Percentiles rank a stretch among this genome's conserved stretches.
These are phyloP conservation scores for Mus spicilegus DNA, from an alignment of 2,113 vertebrate genomes.

Conservation along the genomic window DNA sequence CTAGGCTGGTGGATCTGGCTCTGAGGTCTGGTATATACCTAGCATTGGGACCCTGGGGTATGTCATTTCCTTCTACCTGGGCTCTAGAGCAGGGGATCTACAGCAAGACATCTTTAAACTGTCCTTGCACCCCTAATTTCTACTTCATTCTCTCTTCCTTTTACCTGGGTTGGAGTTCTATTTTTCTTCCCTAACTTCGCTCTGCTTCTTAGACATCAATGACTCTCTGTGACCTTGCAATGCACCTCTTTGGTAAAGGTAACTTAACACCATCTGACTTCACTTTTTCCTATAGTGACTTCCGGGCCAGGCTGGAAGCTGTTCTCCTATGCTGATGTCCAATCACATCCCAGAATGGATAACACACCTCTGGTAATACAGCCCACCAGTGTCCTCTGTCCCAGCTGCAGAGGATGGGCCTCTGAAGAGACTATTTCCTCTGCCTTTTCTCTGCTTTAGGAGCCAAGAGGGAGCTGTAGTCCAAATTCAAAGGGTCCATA, in stretches of 20 bases:
- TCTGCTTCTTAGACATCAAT: slow-evolving; percentile 5
- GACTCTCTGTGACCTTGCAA: background rate
- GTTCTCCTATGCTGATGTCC: background rate
- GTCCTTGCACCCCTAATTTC: background rate
- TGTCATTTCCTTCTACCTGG: background rate
- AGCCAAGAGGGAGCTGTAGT: background rate
- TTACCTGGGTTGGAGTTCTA: background rate
- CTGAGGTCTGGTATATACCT: background rate
- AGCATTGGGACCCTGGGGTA: background rate
- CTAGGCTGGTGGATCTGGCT: too few relatives aligned
- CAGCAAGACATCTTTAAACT: background rate
- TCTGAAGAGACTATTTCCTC: background rate
- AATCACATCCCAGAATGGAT: background rate
- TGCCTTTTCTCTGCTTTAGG: background rate
- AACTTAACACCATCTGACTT: background rate
- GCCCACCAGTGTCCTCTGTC: background rate
- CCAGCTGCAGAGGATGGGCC: background rate
- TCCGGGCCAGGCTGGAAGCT: background rate
- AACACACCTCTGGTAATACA: background rate
- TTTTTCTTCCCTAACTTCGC: background rate
- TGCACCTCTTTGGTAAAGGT: background rate
- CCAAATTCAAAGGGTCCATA: background rate
- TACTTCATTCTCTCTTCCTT: background rate
- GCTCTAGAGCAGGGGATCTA: background rate
- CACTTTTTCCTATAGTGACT: background rate